A percentile compares a stretch with the other conserved stretches of the same genome.
Evolutionary conservation across 2,888 invertebrate genomes (phyloP).

Genomic region (Mythimna albipuncta): DNA sequence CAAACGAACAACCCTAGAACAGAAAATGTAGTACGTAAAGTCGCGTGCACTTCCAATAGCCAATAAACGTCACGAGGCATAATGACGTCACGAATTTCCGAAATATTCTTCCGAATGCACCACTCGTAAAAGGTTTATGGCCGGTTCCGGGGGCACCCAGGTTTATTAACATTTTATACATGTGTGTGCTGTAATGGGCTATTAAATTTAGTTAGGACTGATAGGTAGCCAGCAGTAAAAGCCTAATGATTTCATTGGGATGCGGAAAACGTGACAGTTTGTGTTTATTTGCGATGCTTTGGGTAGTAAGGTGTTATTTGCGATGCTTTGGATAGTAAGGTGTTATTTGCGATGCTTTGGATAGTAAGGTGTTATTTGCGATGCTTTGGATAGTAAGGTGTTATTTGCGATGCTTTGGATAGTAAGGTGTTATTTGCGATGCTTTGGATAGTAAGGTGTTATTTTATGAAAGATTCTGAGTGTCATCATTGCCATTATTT

Average conservation of each 20-base stretch:
- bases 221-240: conserved; percentile 63
- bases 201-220: conserved; percentile 67
- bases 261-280: conserved; percentile 22
- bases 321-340: background rate
- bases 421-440: conserved; percentile 1
- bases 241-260: conserved; percentile 67
- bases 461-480: background rate
- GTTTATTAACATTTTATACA: conserved; percentile 82
- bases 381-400: background rate
- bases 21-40: background rate
- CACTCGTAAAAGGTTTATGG: conserved; percentile 88
- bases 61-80: conserved; percentile 75
- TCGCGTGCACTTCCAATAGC: conserved; percentile 57
- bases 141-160: conserved; percentile 68
- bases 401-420: too few species aligned
- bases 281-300: conserved; percentile 4
- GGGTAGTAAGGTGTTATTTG: background rate
- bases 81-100: conserved; percentile 83
- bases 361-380: background rate
- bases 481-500: too few species aligned
- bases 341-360: background rate
- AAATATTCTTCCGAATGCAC: conserved; percentile 88
- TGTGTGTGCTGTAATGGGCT: conserved; percentile 71
- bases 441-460: background rate
- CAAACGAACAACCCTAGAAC: background rate